Base-by-base conservation (phyloP, 2,888 invertebrate genomes). In the Microplitis manilae region DNA sequence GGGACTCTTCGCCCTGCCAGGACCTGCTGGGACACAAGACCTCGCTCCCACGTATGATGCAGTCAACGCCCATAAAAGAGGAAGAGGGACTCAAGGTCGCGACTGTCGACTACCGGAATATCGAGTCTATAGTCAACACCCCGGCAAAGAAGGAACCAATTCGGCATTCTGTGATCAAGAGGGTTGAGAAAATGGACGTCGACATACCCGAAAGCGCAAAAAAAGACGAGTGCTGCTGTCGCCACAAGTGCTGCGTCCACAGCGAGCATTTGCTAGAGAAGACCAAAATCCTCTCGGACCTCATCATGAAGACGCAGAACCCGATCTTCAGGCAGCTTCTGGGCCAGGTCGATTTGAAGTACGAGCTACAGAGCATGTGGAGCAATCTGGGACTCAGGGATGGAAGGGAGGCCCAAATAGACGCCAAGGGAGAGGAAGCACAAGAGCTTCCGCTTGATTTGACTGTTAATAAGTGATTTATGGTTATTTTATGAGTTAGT, bases 371-470 rank as follows among this genome's bases (percentile, higher is more conserved):
- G 61, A 87, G 84, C 38, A 86, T 89, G 82, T 90, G 90, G 90
- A 83, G 81, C 40, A 86, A 86, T 77, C 83, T 86, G 59, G 81
- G 82, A 13, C 85, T 86, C 59, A 81, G 79, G 5, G 83, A 78
- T 73, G 83, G 83, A 1, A 62, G 74, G 7, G 76, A 74, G 68
- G 88, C 86, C 39, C 88, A 89, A 79, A 30, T 30, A 30, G 89
- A 89, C 79, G 82, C 89, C 41, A 85, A 88, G 77, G 90, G 92
- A 79, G 89, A 90, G 20, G 88, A 89, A 86, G 90, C 90, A 77
- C 90, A 91, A 81, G 90, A 91, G 79, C 82, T 90, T 73, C 91
- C 91, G 6, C 83, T 91, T 71, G 91, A 91, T 79, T 84, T 91
- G 83, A 91, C 87, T 78, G 86, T 89, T 84, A 91, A 89, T 77